Evolutionary conservation across 2,888 invertebrate species (phyloP), one percentile per base, ranked within the genome.

Genomic region (Conchocele bisecta): DNA sequence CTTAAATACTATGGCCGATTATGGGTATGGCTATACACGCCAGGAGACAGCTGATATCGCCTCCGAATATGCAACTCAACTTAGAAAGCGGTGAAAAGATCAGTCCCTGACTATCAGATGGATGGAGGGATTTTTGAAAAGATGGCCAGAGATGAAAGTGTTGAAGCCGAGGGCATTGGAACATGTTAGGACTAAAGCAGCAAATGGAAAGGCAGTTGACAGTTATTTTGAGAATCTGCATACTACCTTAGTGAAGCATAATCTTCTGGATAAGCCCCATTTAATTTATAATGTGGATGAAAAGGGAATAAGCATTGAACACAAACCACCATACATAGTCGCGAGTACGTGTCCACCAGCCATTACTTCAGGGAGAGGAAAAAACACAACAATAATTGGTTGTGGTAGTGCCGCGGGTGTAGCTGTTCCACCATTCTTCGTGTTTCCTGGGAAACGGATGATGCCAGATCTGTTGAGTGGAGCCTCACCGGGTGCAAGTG

Each of bases 401-500:
- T 58, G 60, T 56, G 58, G 56, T 17, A 68, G 67, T 57, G 75
- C 68, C 15, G 33, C 50, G 42, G 68, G 67, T 13, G 57, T 57
- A 3, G 42, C 68, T n/a, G 44, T 71, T 13, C 66, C 63, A 5
- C 46, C 72, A 20, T 69, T 29, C 58, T 77, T 73, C 64, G 63
- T 73, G 11, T 76, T 77, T 48, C 50, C 69, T n/a, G 73, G 64
- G 2, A 69, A 57, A 15, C 28, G 63, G 17, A 69, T 76, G 76
- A 35, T 15, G 1, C 46, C 46, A 7, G 51, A 61, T 2, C 42
- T 73, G 2, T 6, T 69, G 13, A 20, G 39, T 15, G 68, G 72
- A 20, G 33, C 22, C 15, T 54, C 58, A 7, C 58, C 72, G 35
- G 53, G 71, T 22, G 69, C 65, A 22, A 42, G 20, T 59, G 65